A percentile compares a stretch with the other conserved stretches of the same genome.
These are phyloP conservation scores for Sesia apiformis DNA, from an alignment of 2,888 invertebrate species.

Conservation along the genomic window DNA sequence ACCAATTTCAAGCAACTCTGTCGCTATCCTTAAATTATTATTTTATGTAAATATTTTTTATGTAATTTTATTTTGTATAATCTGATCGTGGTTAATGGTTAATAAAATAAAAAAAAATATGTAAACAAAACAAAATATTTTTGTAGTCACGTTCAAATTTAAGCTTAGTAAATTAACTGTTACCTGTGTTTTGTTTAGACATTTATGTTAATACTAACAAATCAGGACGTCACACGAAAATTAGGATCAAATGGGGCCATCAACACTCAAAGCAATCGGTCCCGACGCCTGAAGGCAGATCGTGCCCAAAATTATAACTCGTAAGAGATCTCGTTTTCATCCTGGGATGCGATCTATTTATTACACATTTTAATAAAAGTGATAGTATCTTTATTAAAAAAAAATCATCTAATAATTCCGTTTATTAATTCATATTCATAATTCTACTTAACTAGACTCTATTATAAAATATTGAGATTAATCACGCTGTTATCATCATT, in stretches of 20 bases:
- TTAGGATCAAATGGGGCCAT: slow-evolving; percentile 12
- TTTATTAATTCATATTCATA: background rate
- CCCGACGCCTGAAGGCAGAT: slow-evolving; percentile 15
- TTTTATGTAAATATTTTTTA: too few relatives aligned
- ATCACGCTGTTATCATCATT: too few relatives aligned
- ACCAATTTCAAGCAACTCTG: too few relatives aligned
- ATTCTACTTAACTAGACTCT: background rate
- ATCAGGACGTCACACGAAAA: slow-evolving; percentile 11
- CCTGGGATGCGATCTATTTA: background rate
- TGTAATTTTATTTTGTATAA: too few relatives aligned
- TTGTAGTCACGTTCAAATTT: too few relatives aligned
- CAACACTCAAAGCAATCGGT: slow-evolving; percentile 5
- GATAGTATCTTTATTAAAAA: background rate
- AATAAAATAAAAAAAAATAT: too few relatives aligned
- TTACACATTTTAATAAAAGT: too few relatives aligned
- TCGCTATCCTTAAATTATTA: too few relatives aligned
- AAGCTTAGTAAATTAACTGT: too few relatives aligned
- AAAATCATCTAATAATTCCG: background rate
- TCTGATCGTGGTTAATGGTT: too few relatives aligned
- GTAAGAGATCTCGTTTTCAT: background rate
- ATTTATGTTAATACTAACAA: slow-evolving; percentile 8
- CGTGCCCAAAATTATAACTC: slow-evolving; percentile 22
- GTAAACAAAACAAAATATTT: too few relatives aligned
- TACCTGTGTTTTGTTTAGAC: background rate
- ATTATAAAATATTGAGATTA: too few relatives aligned